These are phyloP conservation scores for Athetis lepigone DNA, from an alignment of 2,888 invertebrate species.

Conservation along the genomic window DNA sequence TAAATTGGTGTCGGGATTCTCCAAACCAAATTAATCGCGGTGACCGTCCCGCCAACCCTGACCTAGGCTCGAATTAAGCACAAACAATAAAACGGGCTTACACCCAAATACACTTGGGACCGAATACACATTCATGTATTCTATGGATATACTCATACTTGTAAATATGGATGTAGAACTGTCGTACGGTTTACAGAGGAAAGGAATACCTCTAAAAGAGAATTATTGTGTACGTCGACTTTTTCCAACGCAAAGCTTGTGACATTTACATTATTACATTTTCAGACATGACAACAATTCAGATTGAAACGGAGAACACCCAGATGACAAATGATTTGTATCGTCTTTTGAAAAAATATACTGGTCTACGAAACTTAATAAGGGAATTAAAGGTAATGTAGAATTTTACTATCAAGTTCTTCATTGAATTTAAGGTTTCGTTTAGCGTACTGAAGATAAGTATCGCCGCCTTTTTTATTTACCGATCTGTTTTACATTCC, in stretches of 20 bases:
- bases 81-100: conserved; percentile 74
- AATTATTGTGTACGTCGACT: not conserved
- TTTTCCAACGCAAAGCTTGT: not conserved
- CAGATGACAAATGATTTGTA: conserved; percentile 98
- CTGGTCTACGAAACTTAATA: conserved; percentile 96
- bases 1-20: conserved; percentile 62
- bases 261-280: conserved; percentile 58
- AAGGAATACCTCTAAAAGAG: not conserved
- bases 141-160: conserved; percentile 1
- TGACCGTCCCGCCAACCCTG: conserved; percentile 64
- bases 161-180: conserved; percentile 18
- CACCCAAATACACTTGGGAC: conserved; percentile 56
- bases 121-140: conserved; percentile 43
- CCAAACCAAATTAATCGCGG: conserved; percentile 70
- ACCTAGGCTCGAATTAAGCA: conserved; percentile 72
- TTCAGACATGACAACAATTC: conserved; percentile 97
- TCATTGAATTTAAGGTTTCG: too few relatives aligned
- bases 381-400: conserved; percentile 94
- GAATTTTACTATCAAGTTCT: not conserved
- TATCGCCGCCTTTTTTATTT: too few relatives aligned
- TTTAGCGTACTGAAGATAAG: too few relatives aligned
- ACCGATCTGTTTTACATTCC: conserved; percentile 71
- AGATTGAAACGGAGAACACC: conserved; percentile 98
- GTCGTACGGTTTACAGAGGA: not conserved
- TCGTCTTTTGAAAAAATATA: conserved; percentile 97